Base-by-base conservation (phyloP, 2,888 invertebrate species). In the Carabus problematicus region DNA sequence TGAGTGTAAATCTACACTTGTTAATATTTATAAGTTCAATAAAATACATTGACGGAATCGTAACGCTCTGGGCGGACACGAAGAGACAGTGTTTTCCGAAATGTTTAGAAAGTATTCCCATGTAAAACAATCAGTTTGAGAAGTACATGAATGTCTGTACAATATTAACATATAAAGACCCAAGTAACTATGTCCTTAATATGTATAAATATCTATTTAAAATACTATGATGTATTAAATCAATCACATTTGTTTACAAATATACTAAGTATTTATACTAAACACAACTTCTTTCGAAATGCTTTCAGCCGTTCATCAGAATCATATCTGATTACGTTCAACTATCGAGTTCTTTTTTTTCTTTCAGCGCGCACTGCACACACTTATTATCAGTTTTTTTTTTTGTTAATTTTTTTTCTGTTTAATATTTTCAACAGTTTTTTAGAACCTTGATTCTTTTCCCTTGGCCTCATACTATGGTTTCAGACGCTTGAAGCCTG, bases 401-500 rank as follows among this genome's bases (percentile, higher is more conserved):
- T 45, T 45, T 45, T 45, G 12, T 45, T 45, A 11, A 45, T 45
- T 45, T 45, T 45, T 45, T 45, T 45, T 56, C 29, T 18, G 4
- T 56, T 56, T 56, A 40, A 18, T 56, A 56, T 56, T 56, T 56
- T 56, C 29, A 8, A 56, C 29, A 56, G 56, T 59, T 59, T 42
- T 39, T 73, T 77, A 79, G 72, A 79, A 79, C 72, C 77, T 76
- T 70, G 80, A 79, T 75, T 79, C 78, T 70, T 75, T 72, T 60
- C 79, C 78, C 29, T 70, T 71, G 52, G 68, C 77, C 77, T 78
- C 79, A 79, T 80, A 82, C 83, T 89, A 89, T 85, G 89, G 88
- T 82, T 90, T 90, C 82, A 92, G 86, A 80, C 92, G 85, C 84
- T 92, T 92, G 85, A 92, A 92, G 75, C 92, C 90, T 72, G 90